These are phyloP conservation scores for Tetragnatha montana DNA, from an alignment of 2,888 invertebrate genomes.

Conservation along the genomic window DNA sequence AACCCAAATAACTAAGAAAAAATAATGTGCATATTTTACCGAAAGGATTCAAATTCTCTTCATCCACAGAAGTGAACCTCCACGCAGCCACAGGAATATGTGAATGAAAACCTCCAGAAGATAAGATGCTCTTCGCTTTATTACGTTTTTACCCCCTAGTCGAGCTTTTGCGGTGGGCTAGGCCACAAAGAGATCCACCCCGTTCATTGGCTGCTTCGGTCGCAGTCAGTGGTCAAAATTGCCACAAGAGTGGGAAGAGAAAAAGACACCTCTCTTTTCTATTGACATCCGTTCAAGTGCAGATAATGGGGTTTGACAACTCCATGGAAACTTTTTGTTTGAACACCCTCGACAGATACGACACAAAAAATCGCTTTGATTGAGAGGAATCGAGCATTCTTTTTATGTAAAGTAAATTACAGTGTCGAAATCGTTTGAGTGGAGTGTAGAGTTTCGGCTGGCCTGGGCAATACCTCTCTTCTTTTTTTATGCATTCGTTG, in stretches of 20 bases:
- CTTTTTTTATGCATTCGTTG: not conserved
- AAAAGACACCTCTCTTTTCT: not conserved
- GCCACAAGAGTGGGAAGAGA: not conserved
- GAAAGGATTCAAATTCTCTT: not conserved
- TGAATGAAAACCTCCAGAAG: not conserved
- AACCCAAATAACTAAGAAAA: too few relatives aligned
- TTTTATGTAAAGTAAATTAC: slow-evolving; percentile 25
- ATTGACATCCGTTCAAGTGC: not conserved
- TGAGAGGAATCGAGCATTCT: not conserved
- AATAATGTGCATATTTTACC: not conserved
- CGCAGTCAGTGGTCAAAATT: not conserved
- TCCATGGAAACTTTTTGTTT: slow-evolving; percentile 33
- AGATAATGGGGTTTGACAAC: slow-evolving; percentile 31
- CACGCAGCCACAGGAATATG: not conserved
- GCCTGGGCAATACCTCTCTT: not conserved
- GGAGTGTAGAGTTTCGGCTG: not conserved
- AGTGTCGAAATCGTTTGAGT: not conserved
- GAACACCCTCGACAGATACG: slow-evolving; percentile 5
- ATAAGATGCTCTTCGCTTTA: not conserved
- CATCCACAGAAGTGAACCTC: not conserved
- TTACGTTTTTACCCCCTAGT: not conserved
- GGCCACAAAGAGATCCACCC: not conserved
- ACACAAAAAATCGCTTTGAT: slow-evolving; percentile 30
- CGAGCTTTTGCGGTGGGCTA: not conserved
- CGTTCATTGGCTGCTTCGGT: not conserved